Percentiles rank a stretch among this genome's conserved stretches.
Evolutionary conservation across 2,888 invertebrate genomes (phyloP).

Genomic region (Ashinkailepas kermadecensis): DNA sequence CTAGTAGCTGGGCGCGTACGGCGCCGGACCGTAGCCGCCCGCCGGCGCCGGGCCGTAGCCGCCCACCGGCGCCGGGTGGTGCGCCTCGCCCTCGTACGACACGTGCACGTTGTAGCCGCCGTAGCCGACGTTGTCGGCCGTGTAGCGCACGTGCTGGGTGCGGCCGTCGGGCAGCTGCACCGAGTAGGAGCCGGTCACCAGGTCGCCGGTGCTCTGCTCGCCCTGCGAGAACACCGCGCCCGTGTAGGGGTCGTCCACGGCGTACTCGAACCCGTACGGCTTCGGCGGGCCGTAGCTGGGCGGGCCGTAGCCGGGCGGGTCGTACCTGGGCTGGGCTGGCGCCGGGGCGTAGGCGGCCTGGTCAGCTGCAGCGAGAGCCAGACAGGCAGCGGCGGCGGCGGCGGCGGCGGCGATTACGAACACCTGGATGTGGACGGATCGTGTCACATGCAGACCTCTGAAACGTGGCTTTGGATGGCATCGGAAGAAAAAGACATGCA

Average conservation of each 20-base stretch:
- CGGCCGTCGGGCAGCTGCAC: not conserved
- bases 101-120: not conserved
- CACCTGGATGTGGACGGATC: too few relatives aligned
- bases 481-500: too few relatives aligned
- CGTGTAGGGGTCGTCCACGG: not conserved
- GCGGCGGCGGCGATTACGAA: too few relatives aligned
- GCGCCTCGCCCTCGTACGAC: not conserved
- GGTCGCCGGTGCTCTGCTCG: not conserved
- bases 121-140: not conserved
- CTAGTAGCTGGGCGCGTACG: too few relatives aligned
- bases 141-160: not conserved
- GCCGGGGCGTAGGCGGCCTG: not conserved
- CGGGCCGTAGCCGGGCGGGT: not conserved
- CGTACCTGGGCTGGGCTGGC: not conserved
- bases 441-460: too few relatives aligned
- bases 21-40: not conserved
- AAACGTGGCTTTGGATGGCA: too few relatives aligned
- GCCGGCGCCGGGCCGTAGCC: not conserved
- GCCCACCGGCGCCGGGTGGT: not conserved
- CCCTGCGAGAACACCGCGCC: not conserved
- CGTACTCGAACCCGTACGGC: slow-evolving; percentile 1
- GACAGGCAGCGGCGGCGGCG: too few relatives aligned
- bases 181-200: not conserved
- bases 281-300: not conserved
- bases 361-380: too few relatives aligned